phyloP scores from a whole-genome alignment of 2,888 invertebrate species.

The Heliconius aoede region DNA sequence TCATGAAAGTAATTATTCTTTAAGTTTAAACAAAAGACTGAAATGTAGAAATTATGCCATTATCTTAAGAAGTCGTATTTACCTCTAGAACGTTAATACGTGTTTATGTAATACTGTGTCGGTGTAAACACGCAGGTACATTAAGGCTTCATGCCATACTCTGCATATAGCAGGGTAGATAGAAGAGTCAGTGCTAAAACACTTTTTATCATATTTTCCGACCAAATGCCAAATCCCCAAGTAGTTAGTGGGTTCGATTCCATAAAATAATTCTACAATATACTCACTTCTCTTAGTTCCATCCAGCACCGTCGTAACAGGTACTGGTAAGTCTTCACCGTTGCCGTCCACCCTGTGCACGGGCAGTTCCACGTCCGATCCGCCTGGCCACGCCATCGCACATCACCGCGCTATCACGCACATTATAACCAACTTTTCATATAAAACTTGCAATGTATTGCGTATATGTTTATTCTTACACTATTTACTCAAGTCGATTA shows the following conservation, averaged over 20 bases:
- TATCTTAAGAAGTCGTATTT: background rate
- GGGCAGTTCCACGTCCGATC: slow-evolving; percentile 70
- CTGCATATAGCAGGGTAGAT: too few relatives aligned
- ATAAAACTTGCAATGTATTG: slow-evolving; percentile 28
- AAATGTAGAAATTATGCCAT: background rate
- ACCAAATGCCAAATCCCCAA: too few relatives aligned
- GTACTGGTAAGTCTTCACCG: slow-evolving; percentile 56
- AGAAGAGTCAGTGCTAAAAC: background rate
- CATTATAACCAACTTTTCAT: slow-evolving; percentile 43
- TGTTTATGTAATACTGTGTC: too few relatives aligned
- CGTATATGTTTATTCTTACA: slow-evolving; percentile 25
- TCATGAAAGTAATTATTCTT: background rate
- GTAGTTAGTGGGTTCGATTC: too few relatives aligned
- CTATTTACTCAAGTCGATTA: slow-evolving; percentile 28
- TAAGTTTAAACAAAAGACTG: background rate
- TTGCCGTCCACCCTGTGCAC: slow-evolving; percentile 57
- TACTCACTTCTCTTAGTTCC: slow-evolving; percentile 56
- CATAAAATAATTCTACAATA: too few relatives aligned
- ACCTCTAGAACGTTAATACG: too few relatives aligned
- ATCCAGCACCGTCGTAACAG: slow-evolving; percentile 55
- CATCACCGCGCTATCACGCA: slow-evolving; percentile 55
- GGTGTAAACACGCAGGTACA: background rate
- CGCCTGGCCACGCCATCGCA: slow-evolving; percentile 77
- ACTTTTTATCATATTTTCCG: background rate
- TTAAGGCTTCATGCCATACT: background rate